Percentiles rank a stretch among this genome's conserved stretches.
phyloP scores from a whole-genome alignment of 2,797 vertebrate species.

The Liparis tanakae region DNA sequence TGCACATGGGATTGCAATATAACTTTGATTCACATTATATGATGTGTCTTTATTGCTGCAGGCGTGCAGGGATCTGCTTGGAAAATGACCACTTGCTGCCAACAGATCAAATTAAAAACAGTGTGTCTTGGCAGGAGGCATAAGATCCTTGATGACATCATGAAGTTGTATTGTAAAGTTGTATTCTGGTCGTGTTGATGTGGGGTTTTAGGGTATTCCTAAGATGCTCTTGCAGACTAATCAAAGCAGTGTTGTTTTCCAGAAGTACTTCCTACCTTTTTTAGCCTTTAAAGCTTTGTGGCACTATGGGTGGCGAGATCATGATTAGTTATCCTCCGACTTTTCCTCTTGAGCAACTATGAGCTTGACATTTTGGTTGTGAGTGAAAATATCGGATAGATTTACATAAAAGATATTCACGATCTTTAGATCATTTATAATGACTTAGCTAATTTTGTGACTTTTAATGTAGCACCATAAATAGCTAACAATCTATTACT shows the following conservation, averaged over 20 bases:
- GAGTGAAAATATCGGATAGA: background rate
- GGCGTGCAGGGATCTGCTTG: constrained; percentile 50
- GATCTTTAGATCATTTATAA: background rate
- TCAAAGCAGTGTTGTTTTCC: background rate
- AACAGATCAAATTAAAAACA: constrained; percentile 48
- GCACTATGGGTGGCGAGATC: background rate
- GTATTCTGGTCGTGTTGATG: constrained; percentile 16
- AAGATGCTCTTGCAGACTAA: background rate
- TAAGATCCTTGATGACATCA: constrained; percentile 31
- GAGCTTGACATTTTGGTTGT: background rate
- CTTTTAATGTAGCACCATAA: background rate
- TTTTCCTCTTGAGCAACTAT: too few species aligned
- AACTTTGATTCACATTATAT: constrained; percentile 52
- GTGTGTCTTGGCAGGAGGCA: constrained; percentile 25
- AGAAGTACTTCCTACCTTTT: background rate
- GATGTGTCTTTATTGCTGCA: constrained; percentile 42
- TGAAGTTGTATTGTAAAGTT: constrained; percentile 19
- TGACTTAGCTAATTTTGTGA: background rate
- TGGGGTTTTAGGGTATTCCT: background rate
- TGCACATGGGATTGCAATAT: constrained; percentile 14
- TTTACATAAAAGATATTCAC: background rate
- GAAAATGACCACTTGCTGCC: constrained; percentile 55
- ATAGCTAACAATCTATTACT: background rate
- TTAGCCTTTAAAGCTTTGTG: too few species aligned
- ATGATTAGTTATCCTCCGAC: background rate